Conservation (phyloP, 2,797 vertebrate genomes). For the Parotocinclus haroldoi region DNA sequence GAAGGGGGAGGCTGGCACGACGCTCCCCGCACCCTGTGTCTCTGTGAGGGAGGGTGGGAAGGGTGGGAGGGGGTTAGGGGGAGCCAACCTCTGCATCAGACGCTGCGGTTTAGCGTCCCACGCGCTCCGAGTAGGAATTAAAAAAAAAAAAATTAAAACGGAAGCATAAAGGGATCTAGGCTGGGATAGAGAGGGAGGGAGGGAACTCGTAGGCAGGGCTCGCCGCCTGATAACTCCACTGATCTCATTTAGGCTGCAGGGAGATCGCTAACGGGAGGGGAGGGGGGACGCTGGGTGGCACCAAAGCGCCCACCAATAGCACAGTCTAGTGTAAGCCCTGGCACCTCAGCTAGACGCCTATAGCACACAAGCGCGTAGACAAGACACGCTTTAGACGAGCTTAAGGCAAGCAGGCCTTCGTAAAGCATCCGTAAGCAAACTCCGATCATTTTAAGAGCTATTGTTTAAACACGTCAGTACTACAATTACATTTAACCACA, state of each 20-base stretch:
- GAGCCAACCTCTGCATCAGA: constrained; percentile 42
- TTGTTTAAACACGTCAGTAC: constrained; percentile 22
- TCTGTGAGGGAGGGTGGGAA: constrained; percentile 51
- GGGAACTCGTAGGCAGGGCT: constrained; percentile 42
- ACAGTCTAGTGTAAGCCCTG: constrained; percentile 43
- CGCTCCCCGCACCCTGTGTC: constrained; percentile 51
- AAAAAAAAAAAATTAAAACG: constrained; percentile 26
- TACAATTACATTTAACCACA: constrained; percentile 27
- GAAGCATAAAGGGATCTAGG: constrained; percentile 46
- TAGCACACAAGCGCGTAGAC: constrained; percentile 35
- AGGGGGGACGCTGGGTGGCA: constrained; percentile 30
- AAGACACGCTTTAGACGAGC: constrained; percentile 27
- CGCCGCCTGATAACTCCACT: constrained; percentile 38
- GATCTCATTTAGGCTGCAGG: constrained; percentile 7
- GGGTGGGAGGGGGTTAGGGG: constrained; percentile 48
- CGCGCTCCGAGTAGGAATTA: constrained; percentile 36
- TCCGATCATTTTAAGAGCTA: constrained; percentile 30
- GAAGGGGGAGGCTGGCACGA: constrained; percentile 66
- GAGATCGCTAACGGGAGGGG: constrained; percentile 30
- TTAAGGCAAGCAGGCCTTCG: constrained; percentile 22
- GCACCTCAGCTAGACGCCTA: constrained; percentile 43
- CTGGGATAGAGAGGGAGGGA: constrained; percentile 46
- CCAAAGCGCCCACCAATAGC: constrained; percentile 23
- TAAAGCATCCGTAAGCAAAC: constrained; percentile 19
- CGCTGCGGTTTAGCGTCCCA: constrained; percentile 40